Conservation (phyloP, 2,797 vertebrate genomes). For the Halcyon badia region DNA sequence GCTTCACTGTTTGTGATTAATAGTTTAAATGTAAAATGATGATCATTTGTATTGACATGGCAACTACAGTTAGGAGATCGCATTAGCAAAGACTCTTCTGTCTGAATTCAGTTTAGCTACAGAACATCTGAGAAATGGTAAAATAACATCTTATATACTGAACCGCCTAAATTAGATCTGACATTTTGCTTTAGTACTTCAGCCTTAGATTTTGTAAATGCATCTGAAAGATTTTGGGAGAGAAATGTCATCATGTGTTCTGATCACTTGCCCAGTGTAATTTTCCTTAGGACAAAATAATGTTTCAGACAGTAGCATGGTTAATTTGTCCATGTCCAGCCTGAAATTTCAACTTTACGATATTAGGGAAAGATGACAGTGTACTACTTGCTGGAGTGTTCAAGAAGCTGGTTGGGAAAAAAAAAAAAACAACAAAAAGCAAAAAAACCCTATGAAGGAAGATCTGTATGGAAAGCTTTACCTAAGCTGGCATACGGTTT, state of each 20-base stretch:
- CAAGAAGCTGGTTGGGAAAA: neutral
- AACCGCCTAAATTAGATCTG: constrained; percentile 5
- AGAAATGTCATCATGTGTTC: neutral
- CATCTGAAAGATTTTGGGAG: neutral
- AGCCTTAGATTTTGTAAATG: neutral
- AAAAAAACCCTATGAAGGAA: neutral
- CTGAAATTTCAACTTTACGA: neutral
- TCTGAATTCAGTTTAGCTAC: neutral
- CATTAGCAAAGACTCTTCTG: neutral
- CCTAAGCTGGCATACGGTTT: neutral
- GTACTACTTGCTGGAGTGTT: neutral
- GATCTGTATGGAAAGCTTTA: neutral
- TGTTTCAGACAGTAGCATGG: neutral
- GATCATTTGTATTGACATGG: neutral
- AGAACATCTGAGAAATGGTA: neutral
- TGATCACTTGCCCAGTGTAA: neutral
- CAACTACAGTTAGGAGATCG: neutral
- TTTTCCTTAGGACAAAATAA: neutral
- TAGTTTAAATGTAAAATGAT: neutral
- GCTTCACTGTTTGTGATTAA: neutral
- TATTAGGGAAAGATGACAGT: neutral
- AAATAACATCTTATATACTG: constrained; percentile 1
- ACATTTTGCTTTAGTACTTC: neutral
- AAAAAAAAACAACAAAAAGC: neutral
- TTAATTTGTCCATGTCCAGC: neutral